Evolutionary conservation across 2,797 vertebrate genomes (phyloP).

Genomic region (Esox masquinongy): DNA sequence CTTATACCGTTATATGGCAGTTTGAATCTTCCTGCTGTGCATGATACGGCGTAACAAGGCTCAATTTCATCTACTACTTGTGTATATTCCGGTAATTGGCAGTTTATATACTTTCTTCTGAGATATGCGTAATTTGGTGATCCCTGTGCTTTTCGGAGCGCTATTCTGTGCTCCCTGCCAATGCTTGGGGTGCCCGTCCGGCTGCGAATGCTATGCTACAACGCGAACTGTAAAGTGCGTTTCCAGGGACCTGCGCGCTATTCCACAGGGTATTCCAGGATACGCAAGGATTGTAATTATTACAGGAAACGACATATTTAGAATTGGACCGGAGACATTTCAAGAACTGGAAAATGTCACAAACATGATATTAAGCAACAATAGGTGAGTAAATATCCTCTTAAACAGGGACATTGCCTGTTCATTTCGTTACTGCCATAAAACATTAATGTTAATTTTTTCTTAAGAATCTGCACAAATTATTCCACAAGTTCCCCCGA

Average conservation of each 20-base stretch:
- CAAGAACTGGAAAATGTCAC: slow-evolving; percentile 70
- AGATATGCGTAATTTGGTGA: not conserved
- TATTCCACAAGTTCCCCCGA: not conserved
- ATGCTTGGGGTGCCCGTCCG: slow-evolving; percentile 65
- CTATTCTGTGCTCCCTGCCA: slow-evolving; percentile 53
- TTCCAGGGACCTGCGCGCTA: slow-evolving; percentile 60
- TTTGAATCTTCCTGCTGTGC: not conserved
- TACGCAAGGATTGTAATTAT: slow-evolving; percentile 69
- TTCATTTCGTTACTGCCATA: not conserved
- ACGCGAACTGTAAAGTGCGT: slow-evolving; percentile 73
- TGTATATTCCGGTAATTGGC: not conserved
- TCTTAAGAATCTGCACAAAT: not conserved
- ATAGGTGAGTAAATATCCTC: slow-evolving; percentile 68
- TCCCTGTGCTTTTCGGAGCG: slow-evolving; percentile 49
- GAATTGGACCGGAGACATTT: slow-evolving; percentile 68
- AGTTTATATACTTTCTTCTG: not conserved
- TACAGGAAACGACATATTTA: slow-evolving; percentile 70
- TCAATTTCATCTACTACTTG: not conserved
- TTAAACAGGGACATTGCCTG: not conserved
- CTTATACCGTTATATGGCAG: not conserved
- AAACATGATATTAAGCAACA: slow-evolving; percentile 75
- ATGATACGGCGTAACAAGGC: not conserved
- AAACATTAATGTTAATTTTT: not conserved
- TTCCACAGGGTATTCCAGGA: slow-evolving; percentile 69
- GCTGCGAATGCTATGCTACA: slow-evolving; percentile 74